Conservation (phyloP, 2,888 invertebrate genomes). For the Platerodrilus igneus region DNA sequence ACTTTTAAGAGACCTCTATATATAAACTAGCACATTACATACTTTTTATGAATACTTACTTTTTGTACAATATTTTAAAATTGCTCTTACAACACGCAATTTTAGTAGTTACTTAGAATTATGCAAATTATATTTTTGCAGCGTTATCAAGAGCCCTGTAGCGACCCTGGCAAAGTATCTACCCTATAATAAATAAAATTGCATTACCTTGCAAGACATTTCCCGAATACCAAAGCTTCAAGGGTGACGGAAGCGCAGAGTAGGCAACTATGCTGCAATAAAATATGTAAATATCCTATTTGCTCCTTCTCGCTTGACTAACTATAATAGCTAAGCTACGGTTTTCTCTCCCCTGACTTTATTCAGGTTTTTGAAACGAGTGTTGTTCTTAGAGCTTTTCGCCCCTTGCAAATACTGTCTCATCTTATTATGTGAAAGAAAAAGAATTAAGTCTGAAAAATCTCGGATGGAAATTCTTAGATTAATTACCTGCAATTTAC, state of each 20-base stretch:
- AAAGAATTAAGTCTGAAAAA: constrained; percentile 28
- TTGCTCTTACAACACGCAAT: too few species aligned
- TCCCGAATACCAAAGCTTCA: constrained; percentile 31
- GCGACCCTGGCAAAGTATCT: too few species aligned
- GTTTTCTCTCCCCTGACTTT: constrained; percentile 29
- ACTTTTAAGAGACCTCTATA: too few species aligned
- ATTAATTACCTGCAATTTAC: constrained; percentile 40
- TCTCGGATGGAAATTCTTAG: constrained; percentile 26
- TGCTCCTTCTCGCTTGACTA: constrained; percentile 37
- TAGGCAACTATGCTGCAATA: constrained; percentile 37
- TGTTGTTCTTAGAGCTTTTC: constrained; percentile 32
- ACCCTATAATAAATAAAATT: constrained; percentile 32
- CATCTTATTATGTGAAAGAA: constrained; percentile 29
- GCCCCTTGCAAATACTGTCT: constrained; percentile 32
- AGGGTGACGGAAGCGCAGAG: constrained; percentile 31
- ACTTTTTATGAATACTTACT: too few species aligned
- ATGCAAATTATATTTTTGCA: too few species aligned
- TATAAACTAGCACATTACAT: too few species aligned
- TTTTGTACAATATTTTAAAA: too few species aligned
- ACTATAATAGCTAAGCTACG: constrained; percentile 34
- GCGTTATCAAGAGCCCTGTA: too few species aligned
- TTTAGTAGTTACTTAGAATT: too few species aligned
- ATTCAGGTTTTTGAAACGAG: constrained; percentile 32
- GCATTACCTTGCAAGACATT: constrained; percentile 32
- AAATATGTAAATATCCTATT: constrained; percentile 43